Percentiles rank a stretch among this genome's conserved stretches.
phyloP scores from a whole-genome alignment of 2,797 vertebrate genomes.

The Halcyon chelicuti region DNA sequence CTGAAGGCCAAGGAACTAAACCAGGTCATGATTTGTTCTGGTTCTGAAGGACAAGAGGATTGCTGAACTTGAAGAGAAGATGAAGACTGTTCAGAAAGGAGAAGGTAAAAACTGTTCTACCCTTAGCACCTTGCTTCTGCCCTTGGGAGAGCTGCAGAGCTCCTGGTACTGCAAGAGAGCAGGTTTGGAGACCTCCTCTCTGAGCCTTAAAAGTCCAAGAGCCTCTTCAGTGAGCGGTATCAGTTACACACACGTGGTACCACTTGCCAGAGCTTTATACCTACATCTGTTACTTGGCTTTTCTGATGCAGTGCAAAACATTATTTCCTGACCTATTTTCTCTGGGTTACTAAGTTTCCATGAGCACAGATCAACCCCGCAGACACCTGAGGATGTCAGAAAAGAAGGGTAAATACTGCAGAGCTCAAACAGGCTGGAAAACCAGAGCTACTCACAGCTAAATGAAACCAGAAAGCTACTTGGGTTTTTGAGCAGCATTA shows the following conservation, averaged over 20 bases:
- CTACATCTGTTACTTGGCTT: background rate
- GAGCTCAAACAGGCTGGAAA: background rate
- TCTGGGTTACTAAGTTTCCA: background rate
- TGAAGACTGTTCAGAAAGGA: slow-evolving; percentile 73
- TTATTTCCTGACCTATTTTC: slow-evolving; percentile 12
- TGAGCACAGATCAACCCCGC: background rate
- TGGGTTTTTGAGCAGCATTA: background rate
- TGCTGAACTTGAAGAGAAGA: slow-evolving; percentile 79
- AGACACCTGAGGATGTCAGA: background rate
- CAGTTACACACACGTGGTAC: background rate
- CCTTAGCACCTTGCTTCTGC: background rate
- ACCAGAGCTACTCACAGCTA: background rate
- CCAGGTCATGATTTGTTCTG: background rate
- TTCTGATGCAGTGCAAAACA: background rate
- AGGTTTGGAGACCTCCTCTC: background rate
- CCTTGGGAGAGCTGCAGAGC: background rate
- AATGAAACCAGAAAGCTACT: background rate
- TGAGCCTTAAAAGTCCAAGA: background rate
- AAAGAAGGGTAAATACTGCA: background rate
- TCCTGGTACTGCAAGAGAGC: background rate
- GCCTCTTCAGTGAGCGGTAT: background rate
- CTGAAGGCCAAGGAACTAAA: background rate
- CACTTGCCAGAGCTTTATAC: background rate
- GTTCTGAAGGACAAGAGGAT: slow-evolving; percentile 84
- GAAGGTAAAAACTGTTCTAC: slow-evolving; percentile 71